A percentile compares a stretch with the other conserved stretches of the same genome.
Evolutionary conservation across 2,797 vertebrate species (phyloP).

Genomic region (Delichon dasypus): DNA sequence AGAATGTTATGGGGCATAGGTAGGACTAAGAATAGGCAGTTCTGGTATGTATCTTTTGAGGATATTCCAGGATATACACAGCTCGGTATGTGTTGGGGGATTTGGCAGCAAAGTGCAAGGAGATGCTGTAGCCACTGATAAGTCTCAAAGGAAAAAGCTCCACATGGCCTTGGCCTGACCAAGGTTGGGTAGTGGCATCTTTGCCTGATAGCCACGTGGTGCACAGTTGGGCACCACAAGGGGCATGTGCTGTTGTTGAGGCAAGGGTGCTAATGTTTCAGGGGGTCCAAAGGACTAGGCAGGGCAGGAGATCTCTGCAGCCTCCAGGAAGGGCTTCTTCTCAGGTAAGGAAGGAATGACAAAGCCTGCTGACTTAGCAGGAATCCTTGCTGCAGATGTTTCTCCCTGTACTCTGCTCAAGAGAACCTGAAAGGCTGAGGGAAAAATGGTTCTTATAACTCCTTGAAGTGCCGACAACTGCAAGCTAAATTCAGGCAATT

Average conservation of each 20-base stretch:
- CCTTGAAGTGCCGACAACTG: neutral
- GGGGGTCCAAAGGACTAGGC: neutral
- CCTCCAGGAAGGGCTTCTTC: neutral
- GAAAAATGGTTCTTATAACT: neutral
- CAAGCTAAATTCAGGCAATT: neutral
- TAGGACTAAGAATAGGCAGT: neutral
- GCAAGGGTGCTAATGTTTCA: neutral
- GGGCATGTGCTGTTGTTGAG: neutral
- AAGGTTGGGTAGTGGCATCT: neutral
- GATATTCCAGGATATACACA: rapidly evolving
- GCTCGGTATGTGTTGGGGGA: neutral
- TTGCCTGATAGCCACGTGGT: neutral
- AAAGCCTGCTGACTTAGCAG: neutral
- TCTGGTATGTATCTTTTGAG: neutral
- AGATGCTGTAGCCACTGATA: neutral
- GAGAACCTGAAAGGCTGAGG: neutral
- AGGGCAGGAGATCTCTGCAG: neutral
- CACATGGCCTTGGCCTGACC: neutral
- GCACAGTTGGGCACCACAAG: rapidly evolving
- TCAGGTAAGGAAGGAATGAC: neutral
- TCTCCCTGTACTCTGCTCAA: neutral
- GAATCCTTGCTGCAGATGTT: neutral
- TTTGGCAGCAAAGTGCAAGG: neutral
- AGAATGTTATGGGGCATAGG: neutral
- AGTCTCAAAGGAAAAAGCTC: neutral